Evolutionary conservation across 2,797 vertebrate genomes (phyloP).

Genomic region (Dromococcyx pavoninus): DNA sequence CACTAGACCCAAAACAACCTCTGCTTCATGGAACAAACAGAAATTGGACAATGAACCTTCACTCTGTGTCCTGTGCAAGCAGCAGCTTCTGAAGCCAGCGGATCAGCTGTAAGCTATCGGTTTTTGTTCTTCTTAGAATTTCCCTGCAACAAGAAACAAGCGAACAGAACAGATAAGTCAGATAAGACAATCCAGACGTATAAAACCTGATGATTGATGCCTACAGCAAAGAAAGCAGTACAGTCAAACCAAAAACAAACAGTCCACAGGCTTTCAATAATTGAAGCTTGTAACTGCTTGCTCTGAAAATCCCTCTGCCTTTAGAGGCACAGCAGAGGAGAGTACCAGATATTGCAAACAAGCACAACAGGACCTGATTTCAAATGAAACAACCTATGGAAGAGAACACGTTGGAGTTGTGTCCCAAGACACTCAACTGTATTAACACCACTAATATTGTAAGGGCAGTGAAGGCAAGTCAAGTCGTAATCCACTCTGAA

Average conservation of each 20-base stretch:
- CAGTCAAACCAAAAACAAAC: neutral
- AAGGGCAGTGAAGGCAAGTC: neutral
- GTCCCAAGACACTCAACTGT: neutral
- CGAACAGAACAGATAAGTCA: neutral
- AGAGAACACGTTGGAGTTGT: neutral
- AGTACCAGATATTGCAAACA: neutral
- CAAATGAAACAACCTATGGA: neutral
- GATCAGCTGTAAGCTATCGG: conserved; percentile 79
- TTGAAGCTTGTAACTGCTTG: neutral
- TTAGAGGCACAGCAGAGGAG: neutral
- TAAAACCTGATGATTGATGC: neutral
- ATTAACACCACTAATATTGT: neutral
- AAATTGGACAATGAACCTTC: conserved; percentile 8
- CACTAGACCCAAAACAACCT: conserved; percentile 25
- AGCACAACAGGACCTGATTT: neutral
- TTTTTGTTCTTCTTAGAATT: conserved; percentile 97
- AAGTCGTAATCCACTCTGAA: neutral
- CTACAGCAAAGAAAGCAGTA: neutral
- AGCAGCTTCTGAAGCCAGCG: conserved; percentile 43
- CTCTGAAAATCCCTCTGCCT: neutral
- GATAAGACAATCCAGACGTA: neutral
- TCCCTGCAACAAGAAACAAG: conserved; percentile 78
- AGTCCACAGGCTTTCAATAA: neutral
- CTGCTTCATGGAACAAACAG: conserved; percentile 39
- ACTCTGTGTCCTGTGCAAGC: conserved; percentile 32